A percentile compares a stretch with the other conserved stretches of the same genome.
Conservation (phyloP, 2,797 vertebrate species). For the Sorex maritimensis region DNA sequence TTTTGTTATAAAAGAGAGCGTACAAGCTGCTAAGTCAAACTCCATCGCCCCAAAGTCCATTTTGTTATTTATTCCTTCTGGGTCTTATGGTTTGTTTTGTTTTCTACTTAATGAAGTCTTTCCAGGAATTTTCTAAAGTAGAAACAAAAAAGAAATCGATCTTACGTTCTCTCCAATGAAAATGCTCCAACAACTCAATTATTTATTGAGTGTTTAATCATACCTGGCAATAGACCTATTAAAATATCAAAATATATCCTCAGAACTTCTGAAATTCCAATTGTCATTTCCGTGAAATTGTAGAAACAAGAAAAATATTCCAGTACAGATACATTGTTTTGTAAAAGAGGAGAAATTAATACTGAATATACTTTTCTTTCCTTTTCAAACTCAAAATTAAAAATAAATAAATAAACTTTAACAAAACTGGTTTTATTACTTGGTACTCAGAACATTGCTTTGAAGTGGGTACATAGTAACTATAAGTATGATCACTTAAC, state of each 20-base stretch:
- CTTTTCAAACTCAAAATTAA: conserved; percentile 41
- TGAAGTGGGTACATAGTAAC: conserved; percentile 73
- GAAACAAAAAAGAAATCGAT: conserved; percentile 78
- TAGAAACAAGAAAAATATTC: conserved; percentile 58
- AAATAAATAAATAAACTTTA: conserved; percentile 22
- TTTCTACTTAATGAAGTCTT: conserved; percentile 84
- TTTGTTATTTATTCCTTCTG: conserved; percentile 84
- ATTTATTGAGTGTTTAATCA: conserved; percentile 83
- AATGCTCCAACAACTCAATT: conserved; percentile 62
- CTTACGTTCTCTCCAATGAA: conserved; percentile 57
- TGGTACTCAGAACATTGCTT: conserved; percentile 69
- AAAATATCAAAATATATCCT: conserved; percentile 82
- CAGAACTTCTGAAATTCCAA: conserved; percentile 74
- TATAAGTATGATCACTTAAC: conserved; percentile 61
- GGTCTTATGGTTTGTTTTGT: conserved; percentile 81
- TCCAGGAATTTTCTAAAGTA: conserved; percentile 78
- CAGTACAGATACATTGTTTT: conserved; percentile 57
- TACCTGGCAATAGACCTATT: conserved; percentile 76
- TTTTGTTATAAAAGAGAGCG: conserved; percentile 88
- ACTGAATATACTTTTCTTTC: conserved; percentile 52
- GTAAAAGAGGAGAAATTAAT: conserved; percentile 54
- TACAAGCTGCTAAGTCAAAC: conserved; percentile 88
- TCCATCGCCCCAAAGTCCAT: conserved; percentile 83
- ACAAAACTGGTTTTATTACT: conserved; percentile 75
- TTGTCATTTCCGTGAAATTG: conserved; percentile 67